phyloP scores from a whole-genome alignment of 2,113 vertebrate genomes.

The Rutilus rutilus region DNA sequence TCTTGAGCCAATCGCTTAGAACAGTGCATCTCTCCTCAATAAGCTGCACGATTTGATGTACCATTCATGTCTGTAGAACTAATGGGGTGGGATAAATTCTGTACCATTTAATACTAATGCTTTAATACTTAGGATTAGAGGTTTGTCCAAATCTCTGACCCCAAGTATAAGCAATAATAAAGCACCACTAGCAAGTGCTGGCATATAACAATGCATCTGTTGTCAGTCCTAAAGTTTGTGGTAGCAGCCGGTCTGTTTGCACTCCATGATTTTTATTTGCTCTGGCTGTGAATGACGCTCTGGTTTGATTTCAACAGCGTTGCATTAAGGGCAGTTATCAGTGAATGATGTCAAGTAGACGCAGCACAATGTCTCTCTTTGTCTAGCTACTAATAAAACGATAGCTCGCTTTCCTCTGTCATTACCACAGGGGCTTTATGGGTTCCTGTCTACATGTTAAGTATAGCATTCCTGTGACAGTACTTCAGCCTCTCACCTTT shows the following conservation, averaged over 20 bases:
- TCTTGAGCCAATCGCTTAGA: background rate
- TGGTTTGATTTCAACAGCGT: constrained; percentile 44
- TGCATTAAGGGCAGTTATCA: constrained; percentile 51
- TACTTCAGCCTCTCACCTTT: constrained; percentile 78
- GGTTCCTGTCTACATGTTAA: constrained; percentile 63
- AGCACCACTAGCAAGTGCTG: background rate
- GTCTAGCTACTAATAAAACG: constrained; percentile 63
- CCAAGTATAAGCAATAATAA: background rate
- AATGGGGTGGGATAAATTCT: background rate
- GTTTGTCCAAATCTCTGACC: background rate
- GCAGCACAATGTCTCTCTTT: constrained; percentile 61
- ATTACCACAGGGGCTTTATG: constrained; percentile 57
- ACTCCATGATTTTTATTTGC: constrained; percentile 29
- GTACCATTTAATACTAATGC: background rate
- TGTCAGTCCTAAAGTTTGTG: constrained; percentile 12
- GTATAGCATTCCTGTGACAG: constrained; percentile 43
- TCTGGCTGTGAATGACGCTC: constrained; percentile 36
- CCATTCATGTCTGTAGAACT: background rate
- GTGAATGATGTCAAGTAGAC: constrained; percentile 38
- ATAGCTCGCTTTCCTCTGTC: constrained; percentile 58
- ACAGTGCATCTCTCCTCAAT: background rate
- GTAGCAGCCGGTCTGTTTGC: constrained; percentile 37
- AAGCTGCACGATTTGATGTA: background rate
- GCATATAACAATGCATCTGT: constrained; percentile 11
- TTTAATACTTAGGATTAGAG: background rate